phyloP scores from a whole-genome alignment of 1,140 invertebrate genomes.

The Danaus melanippus region DNA sequence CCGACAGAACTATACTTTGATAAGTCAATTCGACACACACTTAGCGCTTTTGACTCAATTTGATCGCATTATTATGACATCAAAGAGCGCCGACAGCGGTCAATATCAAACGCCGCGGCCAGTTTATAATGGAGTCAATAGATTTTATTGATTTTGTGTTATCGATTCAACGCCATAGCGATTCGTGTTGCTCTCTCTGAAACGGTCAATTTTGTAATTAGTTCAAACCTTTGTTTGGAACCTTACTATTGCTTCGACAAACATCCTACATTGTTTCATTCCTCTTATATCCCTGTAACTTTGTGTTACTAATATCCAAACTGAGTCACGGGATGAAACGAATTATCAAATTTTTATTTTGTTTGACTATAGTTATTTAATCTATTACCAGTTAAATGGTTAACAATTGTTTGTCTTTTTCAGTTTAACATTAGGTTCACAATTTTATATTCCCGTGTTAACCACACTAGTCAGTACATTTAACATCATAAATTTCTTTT shows the following conservation, averaged over 20 bases:
- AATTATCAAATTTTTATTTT: too few species aligned
- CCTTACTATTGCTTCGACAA: slow-evolving; percentile 2
- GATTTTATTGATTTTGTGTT: slow-evolving; percentile 68
- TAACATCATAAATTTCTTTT: too few species aligned
- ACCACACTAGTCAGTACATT: too few species aligned
- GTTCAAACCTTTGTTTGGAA: slow-evolving; percentile 42
- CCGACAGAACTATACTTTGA: slow-evolving; percentile 56
- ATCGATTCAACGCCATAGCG: slow-evolving; percentile 39
- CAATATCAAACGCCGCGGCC: slow-evolving; percentile 47
- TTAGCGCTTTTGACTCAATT: slow-evolving; percentile 67
- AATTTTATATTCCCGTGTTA: too few species aligned
- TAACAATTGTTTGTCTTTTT: too few species aligned
- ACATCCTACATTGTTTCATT: background rate
- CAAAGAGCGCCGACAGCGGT: slow-evolving; percentile 53
- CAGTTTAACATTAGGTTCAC: too few species aligned
- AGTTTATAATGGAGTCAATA: slow-evolving; percentile 48
- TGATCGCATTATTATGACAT: slow-evolving; percentile 64
- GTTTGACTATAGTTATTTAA: too few species aligned
- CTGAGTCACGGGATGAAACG: too few species aligned
- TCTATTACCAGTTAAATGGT: too few species aligned
- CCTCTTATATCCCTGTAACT: too few species aligned
- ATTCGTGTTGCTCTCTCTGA: slow-evolving; percentile 49
- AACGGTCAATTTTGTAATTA: slow-evolving; percentile 49
- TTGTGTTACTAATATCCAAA: too few species aligned
- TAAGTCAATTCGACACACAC: slow-evolving; percentile 65